Conservation (phyloP, 2,113 vertebrate genomes). For the Oxyura jamaicensis region DNA sequence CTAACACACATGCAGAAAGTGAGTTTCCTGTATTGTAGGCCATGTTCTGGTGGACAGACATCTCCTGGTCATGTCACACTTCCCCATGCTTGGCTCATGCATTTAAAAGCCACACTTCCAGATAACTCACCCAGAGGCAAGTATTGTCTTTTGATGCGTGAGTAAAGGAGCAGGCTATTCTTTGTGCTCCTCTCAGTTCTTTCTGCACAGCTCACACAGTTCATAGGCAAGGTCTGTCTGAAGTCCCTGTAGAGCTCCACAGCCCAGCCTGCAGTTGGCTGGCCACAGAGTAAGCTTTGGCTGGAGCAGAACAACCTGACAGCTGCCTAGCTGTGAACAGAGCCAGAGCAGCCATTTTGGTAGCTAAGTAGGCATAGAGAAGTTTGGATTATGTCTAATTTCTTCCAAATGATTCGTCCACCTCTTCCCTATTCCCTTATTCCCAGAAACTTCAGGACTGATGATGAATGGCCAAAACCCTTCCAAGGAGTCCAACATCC, state of each 20-base stretch:
- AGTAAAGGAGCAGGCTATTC: neutral
- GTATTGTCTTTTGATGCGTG: neutral
- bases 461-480: neutral
- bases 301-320: neutral
- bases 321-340: neutral
- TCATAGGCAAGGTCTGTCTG: neutral
- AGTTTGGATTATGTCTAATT: neutral
- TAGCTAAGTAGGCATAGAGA: neutral
- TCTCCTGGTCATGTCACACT: accelerated
- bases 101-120: neutral
- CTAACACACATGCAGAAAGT: accelerated
- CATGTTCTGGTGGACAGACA: neutral
- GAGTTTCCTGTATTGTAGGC: neutral
- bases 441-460: neutral
- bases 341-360: neutral
- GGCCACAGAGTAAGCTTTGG: neutral
- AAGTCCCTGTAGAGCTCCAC: neutral
- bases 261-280: neutral
- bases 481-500: neutral
- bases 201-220: neutral
- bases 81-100: neutral
- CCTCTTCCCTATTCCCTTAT: neutral
- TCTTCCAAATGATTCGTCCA: neutral
- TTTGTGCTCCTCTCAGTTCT: neutral
- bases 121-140: neutral